Evolutionary conservation across 2,797 vertebrate genomes (phyloP).

Genomic region (Nasua narica): DNA sequence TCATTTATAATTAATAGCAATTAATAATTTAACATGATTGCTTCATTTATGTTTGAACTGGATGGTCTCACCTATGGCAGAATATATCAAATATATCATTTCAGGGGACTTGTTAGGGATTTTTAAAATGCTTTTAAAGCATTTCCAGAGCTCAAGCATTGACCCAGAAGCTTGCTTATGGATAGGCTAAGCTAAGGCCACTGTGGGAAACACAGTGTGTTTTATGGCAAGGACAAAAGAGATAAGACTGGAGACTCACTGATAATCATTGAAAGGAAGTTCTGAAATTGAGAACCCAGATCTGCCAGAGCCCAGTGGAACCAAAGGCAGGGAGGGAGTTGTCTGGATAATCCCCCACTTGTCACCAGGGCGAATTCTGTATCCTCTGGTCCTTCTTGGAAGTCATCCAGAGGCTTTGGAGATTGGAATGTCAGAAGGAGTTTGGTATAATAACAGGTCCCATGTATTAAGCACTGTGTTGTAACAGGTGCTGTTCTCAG

Average conservation of each 20-base stretch:
- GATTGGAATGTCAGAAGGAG: neutral
- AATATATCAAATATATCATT: neutral
- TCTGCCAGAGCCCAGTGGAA: neutral
- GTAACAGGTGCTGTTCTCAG: neutral
- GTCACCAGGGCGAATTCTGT: neutral
- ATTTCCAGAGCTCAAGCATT: neutral
- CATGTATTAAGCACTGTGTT: neutral
- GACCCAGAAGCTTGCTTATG: neutral
- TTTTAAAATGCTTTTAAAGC: conserved; percentile 9
- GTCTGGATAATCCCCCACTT: neutral
- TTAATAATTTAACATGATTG: conserved; percentile 42
- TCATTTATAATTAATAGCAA: conserved; percentile 47
- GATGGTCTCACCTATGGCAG: neutral
- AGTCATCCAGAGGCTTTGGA: conserved; percentile 5
- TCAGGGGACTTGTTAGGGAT: neutral
- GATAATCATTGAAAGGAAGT: neutral
- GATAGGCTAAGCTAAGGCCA: neutral
- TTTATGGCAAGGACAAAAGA: neutral
- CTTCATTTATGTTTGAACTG: neutral
- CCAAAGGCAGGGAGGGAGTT: neutral
- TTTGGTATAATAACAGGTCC: neutral
- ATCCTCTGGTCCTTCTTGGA: neutral
- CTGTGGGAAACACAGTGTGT: neutral
- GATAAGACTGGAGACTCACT: neutral
- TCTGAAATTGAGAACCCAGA: neutral